phyloP scores from a whole-genome alignment of 2,888 invertebrate species.

The Pediacus dermestoides region DNA sequence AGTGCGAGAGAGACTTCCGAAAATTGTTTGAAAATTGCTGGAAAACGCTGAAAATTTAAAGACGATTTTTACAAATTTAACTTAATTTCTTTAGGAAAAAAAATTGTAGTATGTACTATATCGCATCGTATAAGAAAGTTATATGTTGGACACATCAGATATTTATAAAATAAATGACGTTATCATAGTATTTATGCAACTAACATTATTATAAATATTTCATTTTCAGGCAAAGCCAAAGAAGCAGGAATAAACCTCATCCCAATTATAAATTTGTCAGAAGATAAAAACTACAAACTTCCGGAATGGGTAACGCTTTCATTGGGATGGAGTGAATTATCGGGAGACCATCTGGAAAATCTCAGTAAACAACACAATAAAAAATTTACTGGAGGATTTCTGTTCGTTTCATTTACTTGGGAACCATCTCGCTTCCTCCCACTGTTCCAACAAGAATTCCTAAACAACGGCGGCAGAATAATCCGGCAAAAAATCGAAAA shows the following conservation, averaged over 20 bases:
- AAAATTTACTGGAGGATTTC: constrained; percentile 56
- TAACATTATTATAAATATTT: background rate
- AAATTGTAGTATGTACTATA: no score
- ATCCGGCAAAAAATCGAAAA: constrained; percentile 52
- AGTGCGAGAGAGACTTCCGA: no score
- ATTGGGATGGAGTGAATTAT: constrained; percentile 48
- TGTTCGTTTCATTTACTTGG: constrained; percentile 65
- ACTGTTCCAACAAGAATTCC: constrained; percentile 62
- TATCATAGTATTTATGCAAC: no score
- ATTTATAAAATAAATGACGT: no score
- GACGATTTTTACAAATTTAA: no score
- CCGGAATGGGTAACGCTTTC: constrained; percentile 50
- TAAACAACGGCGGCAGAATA: constrained; percentile 57
- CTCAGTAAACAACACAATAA: constrained; percentile 42
- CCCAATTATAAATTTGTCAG: constrained; percentile 33
- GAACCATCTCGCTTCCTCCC: constrained; percentile 66
- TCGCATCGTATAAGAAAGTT: no score
- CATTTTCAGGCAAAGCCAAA: constrained; percentile 28
- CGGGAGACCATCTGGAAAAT: constrained; percentile 40
- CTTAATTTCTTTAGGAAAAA: no score
- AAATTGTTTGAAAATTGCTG: no score
- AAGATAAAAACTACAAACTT: constrained; percentile 34
- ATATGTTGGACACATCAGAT: no score
- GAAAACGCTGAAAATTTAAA: no score
- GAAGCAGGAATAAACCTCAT: constrained; percentile 32